Evolutionary conservation across 2,797 vertebrate species (phyloP).

Genomic region (Protosalanx chinensis): DNA sequence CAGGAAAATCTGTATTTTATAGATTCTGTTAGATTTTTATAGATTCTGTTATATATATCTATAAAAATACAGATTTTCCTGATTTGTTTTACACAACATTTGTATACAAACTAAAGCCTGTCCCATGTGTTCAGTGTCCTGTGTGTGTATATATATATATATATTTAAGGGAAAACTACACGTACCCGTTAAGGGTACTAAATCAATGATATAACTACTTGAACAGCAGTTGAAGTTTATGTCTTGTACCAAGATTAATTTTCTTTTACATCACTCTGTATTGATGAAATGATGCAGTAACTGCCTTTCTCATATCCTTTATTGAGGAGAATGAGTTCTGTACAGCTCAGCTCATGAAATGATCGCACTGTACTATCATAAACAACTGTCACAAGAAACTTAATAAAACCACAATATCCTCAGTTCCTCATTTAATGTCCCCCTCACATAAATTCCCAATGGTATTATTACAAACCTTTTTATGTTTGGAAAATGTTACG

Average conservation of each 20-base stretch:
- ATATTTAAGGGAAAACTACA: too few relatives aligned
- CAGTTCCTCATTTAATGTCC: constrained; percentile 41
- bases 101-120: too few relatives aligned
- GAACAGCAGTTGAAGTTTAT: not conserved
- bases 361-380: constrained; percentile 26
- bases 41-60: too few relatives aligned
- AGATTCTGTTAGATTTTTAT: too few relatives aligned
- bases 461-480: constrained; percentile 48
- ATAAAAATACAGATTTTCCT: too few relatives aligned
- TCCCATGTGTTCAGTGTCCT: constrained; percentile 41
- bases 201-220: not conserved
- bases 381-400: constrained; percentile 34
- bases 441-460: constrained; percentile 41
- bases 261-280: not conserved
- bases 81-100: too few relatives aligned
- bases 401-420: constrained; percentile 24
- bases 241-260: not conserved
- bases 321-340: constrained; percentile 56
- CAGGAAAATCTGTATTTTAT: too few relatives aligned
- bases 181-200: not conserved
- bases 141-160: too few relatives aligned
- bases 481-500: constrained; percentile 56
- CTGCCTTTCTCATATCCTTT: constrained; percentile 39
- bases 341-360: constrained; percentile 26
- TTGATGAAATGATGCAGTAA: not conserved